Conservation (phyloP, 1,140 invertebrate genomes). For the Penaeus vannamei region DNA sequence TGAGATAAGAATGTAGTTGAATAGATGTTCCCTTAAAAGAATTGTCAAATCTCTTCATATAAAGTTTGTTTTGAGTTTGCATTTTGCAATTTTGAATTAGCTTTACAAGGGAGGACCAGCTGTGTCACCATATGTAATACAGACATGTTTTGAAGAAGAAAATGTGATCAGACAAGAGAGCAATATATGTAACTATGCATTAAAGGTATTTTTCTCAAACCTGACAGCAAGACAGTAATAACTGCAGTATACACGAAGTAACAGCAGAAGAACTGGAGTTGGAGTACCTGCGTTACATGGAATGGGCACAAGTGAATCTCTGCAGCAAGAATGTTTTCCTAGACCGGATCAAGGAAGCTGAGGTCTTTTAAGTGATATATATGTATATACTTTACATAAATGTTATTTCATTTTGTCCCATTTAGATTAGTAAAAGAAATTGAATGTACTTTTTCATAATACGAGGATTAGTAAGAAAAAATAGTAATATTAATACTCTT, state of each 20-base stretch:
- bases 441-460: too few relatives aligned
- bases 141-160: too few relatives aligned
- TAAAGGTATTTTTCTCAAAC: background rate
- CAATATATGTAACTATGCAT: background rate
- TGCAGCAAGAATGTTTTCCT: conserved; percentile 35
- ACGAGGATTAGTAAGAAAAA: background rate
- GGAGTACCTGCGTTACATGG: conserved; percentile 49
- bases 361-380: conserved; percentile 29
- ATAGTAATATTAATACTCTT: background rate
- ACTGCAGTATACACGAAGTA: conserved; percentile 4
- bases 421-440: background rate
- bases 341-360: conserved; percentile 33
- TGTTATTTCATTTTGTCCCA: background rate
- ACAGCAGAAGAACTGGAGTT: conserved; percentile 42
- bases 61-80: too few relatives aligned
- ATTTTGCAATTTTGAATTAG: too few relatives aligned
- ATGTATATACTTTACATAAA: background rate
- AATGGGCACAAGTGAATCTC: conserved; percentile 43
- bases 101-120: too few relatives aligned
- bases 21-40: background rate
- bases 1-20: background rate
- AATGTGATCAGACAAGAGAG: too few relatives aligned
- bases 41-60: background rate
- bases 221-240: conserved; percentile 2
- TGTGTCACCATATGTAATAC: too few relatives aligned